phyloP scores from a whole-genome alignment of 1,140 invertebrate species.

The Zaprionus ornatus region DNA sequence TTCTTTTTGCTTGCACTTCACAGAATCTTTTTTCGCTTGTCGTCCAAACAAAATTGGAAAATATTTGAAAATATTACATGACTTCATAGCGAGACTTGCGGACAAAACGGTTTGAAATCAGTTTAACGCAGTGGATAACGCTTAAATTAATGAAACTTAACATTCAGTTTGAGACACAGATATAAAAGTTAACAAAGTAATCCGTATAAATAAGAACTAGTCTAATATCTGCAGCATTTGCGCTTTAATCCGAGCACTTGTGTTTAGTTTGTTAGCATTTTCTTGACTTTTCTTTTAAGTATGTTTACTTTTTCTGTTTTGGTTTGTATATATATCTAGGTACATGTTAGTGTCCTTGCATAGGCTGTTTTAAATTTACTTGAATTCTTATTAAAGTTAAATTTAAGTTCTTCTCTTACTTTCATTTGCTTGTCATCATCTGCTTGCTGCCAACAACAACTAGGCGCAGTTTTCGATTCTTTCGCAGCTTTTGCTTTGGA shows the following conservation, averaged over 20 bases:
- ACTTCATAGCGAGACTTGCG: neutral
- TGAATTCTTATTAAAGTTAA: constrained; percentile 48
- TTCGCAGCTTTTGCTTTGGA: constrained; percentile 34
- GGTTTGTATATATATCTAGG: constrained; percentile 78
- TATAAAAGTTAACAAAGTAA: constrained; percentile 41
- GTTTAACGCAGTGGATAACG: constrained; percentile 13
- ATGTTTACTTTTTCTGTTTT: constrained; percentile 41
- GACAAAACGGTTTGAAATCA: constrained; percentile 8
- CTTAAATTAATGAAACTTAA: constrained; percentile 18
- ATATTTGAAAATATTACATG: neutral
- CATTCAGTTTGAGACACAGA: constrained; percentile 3
- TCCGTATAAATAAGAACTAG: constrained; percentile 52
- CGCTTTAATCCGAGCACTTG: constrained; percentile 62
- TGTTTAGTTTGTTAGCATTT: constrained; percentile 59
- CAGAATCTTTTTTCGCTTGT: constrained; percentile 25
- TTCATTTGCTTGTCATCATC: constrained; percentile 24
- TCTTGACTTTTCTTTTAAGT: constrained; percentile 26
- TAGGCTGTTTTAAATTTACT: constrained; percentile 70
- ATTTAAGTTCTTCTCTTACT: constrained; percentile 26
- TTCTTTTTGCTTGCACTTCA: constrained; percentile 34
- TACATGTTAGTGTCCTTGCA: constrained; percentile 80
- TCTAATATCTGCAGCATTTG: constrained; percentile 68
- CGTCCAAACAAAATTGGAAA: constrained; percentile 41
- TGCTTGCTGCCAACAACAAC: constrained; percentile 67
- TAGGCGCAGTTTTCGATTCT: constrained; percentile 58